A percentile compares a stretch with the other conserved stretches of the same genome.
Evolutionary conservation across 2,113 vertebrate genomes (phyloP).

Genomic region (Cygnus atratus): DNA sequence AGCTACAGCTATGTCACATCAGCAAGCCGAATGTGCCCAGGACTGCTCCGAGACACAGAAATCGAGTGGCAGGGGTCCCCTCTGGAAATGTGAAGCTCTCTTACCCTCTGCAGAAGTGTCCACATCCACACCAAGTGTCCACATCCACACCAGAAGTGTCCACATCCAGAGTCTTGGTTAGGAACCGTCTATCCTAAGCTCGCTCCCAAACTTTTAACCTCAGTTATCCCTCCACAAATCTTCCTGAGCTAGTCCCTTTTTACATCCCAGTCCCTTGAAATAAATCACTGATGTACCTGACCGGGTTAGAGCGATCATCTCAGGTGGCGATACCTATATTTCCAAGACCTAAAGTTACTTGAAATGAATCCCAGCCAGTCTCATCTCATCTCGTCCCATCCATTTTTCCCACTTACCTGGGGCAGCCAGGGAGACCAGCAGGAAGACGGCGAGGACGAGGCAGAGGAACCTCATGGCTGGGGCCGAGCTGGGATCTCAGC

Average conservation of each 20-base stretch:
- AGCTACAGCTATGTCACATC: neutral
- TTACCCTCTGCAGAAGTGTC: neutral
- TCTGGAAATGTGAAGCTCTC: neutral
- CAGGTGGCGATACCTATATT: neutral
- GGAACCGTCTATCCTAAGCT: neutral
- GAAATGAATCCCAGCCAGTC: neutral
- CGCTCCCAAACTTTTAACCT: neutral
- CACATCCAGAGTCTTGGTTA: neutral
- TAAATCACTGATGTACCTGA: neutral
- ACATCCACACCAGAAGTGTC: neutral
- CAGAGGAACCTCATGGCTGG: constrained; percentile 59
- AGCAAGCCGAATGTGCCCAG: neutral
- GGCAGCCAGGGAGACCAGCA: constrained; percentile 36
- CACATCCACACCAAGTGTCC: neutral
- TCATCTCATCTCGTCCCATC: neutral
- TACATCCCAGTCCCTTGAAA: neutral
- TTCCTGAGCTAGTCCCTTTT: neutral
- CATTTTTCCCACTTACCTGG: constrained; percentile 44
- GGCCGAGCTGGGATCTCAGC: neutral
- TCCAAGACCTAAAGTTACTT: neutral
- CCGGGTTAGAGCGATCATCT: neutral
- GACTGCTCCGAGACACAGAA: neutral
- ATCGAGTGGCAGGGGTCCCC: neutral
- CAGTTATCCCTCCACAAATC: neutral
- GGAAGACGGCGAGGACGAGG: constrained; percentile 15